A percentile compares a stretch with the other conserved stretches of the same genome.
These are phyloP conservation scores for Thereuonema tuberculata DNA, from an alignment of 1,140 invertebrate species.

Conservation along the genomic window DNA sequence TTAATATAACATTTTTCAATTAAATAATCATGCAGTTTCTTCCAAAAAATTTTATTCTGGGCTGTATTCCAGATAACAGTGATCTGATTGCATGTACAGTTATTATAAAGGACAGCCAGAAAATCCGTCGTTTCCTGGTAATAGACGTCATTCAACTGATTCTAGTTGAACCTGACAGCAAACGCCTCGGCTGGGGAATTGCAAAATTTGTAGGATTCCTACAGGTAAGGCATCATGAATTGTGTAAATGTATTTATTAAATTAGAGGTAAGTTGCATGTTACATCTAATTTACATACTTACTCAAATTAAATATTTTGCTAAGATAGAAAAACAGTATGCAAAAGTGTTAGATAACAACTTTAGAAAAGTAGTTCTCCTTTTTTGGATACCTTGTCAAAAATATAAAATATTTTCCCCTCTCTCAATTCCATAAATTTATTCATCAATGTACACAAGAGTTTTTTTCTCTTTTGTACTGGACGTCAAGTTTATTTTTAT, in stretches of 20 bases:
- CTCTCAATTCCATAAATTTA: no score
- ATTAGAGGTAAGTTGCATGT: conserved; percentile 33
- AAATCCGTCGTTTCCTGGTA: conserved; percentile 81
- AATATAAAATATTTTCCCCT: no score
- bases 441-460: no score
- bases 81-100: conserved; percentile 94
- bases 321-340: neutral
- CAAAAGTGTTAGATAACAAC: no score
- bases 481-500: no score
- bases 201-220: conserved; percentile 72
- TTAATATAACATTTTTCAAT: neutral
- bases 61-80: conserved; percentile 62
- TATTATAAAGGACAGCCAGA: conserved; percentile 71
- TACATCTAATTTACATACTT: neutral
- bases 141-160: conserved; percentile 90
- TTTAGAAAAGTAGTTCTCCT: no score
- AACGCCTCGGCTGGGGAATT: conserved; percentile 87
- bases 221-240: no score
- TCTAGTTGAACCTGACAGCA: conserved; percentile 87
- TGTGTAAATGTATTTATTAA: conserved; percentile 39
- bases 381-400: no score
- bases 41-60: neutral
- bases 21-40: no score
- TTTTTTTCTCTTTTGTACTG: no score
- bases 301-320: neutral